A percentile compares a stretch with the other conserved stretches of the same genome.
These are phyloP conservation scores for Peromyscus californicus DNA, from an alignment of 2,113 vertebrate genomes.

Conservation along the genomic window DNA sequence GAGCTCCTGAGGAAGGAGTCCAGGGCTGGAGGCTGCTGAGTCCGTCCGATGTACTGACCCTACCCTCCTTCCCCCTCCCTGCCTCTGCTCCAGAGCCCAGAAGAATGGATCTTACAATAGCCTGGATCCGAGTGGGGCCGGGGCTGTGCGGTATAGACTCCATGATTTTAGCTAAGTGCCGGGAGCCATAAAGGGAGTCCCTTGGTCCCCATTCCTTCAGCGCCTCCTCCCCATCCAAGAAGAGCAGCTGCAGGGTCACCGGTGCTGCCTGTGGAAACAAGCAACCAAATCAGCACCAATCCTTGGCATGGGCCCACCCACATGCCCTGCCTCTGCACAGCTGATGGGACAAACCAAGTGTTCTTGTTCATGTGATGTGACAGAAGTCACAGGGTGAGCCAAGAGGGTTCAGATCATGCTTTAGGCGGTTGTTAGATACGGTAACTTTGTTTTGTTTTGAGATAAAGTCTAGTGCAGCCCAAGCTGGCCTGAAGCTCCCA, in stretches of 20 bases:
- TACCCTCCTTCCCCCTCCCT: not conserved
- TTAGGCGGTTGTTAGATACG: not conserved
- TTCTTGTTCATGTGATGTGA: not conserved
- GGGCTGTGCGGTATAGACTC: constrained; percentile 85
- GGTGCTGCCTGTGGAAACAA: constrained; percentile 60
- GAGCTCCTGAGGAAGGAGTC: constrained; percentile 89
- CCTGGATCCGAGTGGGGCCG: constrained; percentile 87
- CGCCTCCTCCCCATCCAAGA: constrained; percentile 95
- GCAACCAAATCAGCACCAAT: not conserved
- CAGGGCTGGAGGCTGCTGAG: not conserved
- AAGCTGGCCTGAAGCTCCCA: not conserved
- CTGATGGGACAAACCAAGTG: not conserved
- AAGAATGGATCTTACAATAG: constrained; percentile 88
- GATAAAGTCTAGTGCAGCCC: not conserved
- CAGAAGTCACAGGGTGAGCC: not conserved
- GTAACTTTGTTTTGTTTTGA: not conserved
- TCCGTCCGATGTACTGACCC: not conserved
- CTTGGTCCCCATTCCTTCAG: constrained; percentile 92
- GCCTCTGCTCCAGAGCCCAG: not conserved
- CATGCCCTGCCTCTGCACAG: not conserved
- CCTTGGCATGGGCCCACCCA: not conserved
- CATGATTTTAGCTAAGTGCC: constrained; percentile 93
- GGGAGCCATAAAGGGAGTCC: constrained; percentile 95
- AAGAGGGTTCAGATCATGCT: not conserved
- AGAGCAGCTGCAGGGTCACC: constrained; percentile 93